Base-by-base conservation (phyloP, 2,888 invertebrate species). In the Cephus sareptanus region DNA sequence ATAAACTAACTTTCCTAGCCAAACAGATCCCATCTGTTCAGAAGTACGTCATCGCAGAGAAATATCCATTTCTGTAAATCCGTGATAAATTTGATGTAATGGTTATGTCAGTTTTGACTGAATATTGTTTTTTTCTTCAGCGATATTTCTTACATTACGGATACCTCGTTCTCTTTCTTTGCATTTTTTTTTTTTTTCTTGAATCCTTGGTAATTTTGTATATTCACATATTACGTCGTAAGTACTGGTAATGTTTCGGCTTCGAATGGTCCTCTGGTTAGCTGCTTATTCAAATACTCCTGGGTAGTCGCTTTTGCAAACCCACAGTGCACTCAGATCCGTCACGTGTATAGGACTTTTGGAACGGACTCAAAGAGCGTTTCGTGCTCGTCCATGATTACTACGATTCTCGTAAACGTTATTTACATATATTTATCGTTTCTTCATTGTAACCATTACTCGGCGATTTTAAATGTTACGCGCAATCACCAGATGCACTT, bases 21-120 rank as follows among this genome's bases (percentile, higher is more conserved):
- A 71, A 71, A 71, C 31, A 34, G 31, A 71, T 71, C 31, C 71
- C 71, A 71, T 71, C 71, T 71, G 71, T 12, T 34, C 71, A 23
- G 33, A 71, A 34, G 6, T 31, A 34, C 71, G 71, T 31, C 71
- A 34, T 13, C 31, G 31, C 12, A 4, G 71, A 56, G 15, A 56
- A 56, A 56, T 56, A 56, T 56, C 9, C 23, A 9, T 23, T 23
- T 23, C 23, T 56, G 40, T 56, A 56, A 23, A 56, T 23, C 23
- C 6, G 56, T 56, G 9, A 15, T 56, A 15, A 56, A 23, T 56
- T 56, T 23, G 9, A 9, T 56, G 9, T 56, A 56, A 56, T 23
- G 56, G 9, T 23, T 56, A 56, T 1, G 23, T 56, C 23, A 9
- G 23, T 9, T 56, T 23, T 23, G 1, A 6, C 9, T 23, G 23